Percentiles rank a stretch among this genome's conserved stretches.
Evolutionary conservation across 2,113 vertebrate species (phyloP).

Genomic region (Asarcornis scutulata): DNA sequence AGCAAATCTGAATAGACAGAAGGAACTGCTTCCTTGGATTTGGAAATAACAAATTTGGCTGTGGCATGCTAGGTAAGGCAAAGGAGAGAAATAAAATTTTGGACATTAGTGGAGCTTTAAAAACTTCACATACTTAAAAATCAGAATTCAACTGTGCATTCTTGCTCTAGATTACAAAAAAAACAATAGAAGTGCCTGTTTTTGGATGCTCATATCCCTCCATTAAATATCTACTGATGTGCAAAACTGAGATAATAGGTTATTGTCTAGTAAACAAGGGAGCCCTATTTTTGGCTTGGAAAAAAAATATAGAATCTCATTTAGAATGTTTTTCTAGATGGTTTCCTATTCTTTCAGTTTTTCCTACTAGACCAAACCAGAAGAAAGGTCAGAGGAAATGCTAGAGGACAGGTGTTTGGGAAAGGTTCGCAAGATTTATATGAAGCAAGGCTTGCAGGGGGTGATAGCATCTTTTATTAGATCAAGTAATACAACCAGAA

Average conservation of each 20-base stretch:
- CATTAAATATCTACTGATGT: neutral
- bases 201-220: neutral
- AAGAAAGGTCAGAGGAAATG: neutral
- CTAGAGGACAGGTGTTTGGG: neutral
- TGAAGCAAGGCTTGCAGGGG: neutral
- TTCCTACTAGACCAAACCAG: neutral
- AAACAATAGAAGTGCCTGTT: neutral
- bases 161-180: neutral
- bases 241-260: neutral
- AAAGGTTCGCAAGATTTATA: neutral
- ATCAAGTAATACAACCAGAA: neutral
- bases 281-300: neutral
- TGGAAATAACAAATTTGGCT: constrained; percentile 20
- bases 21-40: constrained; percentile 26
- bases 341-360: neutral
- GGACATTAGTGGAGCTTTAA: neutral
- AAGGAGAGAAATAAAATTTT: neutral
- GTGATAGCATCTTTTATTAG: neutral
- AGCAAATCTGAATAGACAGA: constrained; percentile 33
- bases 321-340: neutral
- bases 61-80: neutral
- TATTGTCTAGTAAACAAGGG: neutral
- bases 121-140: neutral
- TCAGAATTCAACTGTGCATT: neutral
- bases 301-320: neutral